Base-by-base conservation (phyloP, 2,888 invertebrate species). In the Dione vanillae region DNA sequence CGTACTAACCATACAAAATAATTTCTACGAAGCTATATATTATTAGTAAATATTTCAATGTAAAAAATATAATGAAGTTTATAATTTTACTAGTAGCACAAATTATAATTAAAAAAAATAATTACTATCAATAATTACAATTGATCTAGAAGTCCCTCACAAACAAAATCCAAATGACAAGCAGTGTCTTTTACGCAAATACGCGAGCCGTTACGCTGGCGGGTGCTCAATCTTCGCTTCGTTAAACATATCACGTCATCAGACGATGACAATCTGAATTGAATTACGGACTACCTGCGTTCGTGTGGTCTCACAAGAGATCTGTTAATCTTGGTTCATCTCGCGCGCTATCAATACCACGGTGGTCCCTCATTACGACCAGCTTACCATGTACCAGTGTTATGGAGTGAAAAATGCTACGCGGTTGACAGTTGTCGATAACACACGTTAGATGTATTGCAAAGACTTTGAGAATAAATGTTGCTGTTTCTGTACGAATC, bases 191-290 rank as follows among this genome's bases (percentile, higher is more conserved):
- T 61, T 67, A 74, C 71, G 75, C 77, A 70, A 75, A 74, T 76
- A 68, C 65, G 20, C 76, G 74, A 78, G 83, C 87, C 86, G 88
- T 86, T 88, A 87, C 77, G 90, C 91, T 91, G 91, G 91, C 82
- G 86, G 80, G 77, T 78, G 77, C 78, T 87, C 88, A 82, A 84
- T 88, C 88, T 83, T 86, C 86, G 88, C 90, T 92, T 92, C 92
- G 92, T 93, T 92, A 92, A 88, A 82, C 76, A 52, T 91, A 92
- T 92, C 92, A 86, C 87, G 84, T 90, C 89, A 91, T 91, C 91
- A 84, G 82, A 86, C 86, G 92, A 93, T 92, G 93, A 93, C 93
- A 93, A 93, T 93, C 93, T 89, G 85, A 88, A 91, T 93, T 90
- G 90, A 92, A 92, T 91, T 88, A 91, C 92, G 80, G 85, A 88